phyloP scores from a whole-genome alignment of 2,797 vertebrate species.

The Staurois parvus region DNA sequence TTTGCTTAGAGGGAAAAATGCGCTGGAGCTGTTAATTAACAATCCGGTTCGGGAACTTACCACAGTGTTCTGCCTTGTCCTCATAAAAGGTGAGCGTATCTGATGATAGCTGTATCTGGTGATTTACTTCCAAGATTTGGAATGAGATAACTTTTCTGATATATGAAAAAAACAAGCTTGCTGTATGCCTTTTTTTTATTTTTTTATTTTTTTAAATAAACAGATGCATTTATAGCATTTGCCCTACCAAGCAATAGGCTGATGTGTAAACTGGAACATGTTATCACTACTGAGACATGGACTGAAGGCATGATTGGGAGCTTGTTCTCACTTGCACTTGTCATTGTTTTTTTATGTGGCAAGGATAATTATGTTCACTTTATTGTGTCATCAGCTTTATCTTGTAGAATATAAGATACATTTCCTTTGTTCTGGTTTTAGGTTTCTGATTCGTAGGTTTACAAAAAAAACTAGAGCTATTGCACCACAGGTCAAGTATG shows the following conservation, averaged over 20 bases:
- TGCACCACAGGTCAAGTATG: too few species aligned
- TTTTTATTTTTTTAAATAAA: slow-evolving; percentile 4
- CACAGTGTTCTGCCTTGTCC: slow-evolving; percentile 54
- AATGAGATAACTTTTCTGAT: slow-evolving; percentile 12
- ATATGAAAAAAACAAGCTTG: background rate
- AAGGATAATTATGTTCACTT: background rate
- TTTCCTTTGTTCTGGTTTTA: background rate
- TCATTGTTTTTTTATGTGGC: background rate
- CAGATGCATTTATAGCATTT: background rate
- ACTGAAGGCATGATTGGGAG: background rate
- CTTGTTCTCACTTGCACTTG: background rate
- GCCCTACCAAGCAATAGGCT: background rate
- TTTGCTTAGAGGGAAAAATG: slow-evolving; percentile 60
- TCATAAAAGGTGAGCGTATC: slow-evolving; percentile 45
- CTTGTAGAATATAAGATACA: background rate
- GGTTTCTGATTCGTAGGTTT: too few species aligned
- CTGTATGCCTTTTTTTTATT: slow-evolving; percentile 8
- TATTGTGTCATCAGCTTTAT: background rate
- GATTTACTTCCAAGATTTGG: slow-evolving; percentile 38
- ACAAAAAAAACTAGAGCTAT: too few species aligned
- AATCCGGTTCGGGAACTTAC: slow-evolving; percentile 33
- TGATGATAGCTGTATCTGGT: slow-evolving; percentile 15
- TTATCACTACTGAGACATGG: too few species aligned
- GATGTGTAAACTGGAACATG: background rate
- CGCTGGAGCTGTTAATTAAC: slow-evolving; percentile 57